These are phyloP conservation scores for Neofelis nebulosa DNA, from an alignment of 2,113 vertebrate species.

Conservation along the genomic window DNA sequence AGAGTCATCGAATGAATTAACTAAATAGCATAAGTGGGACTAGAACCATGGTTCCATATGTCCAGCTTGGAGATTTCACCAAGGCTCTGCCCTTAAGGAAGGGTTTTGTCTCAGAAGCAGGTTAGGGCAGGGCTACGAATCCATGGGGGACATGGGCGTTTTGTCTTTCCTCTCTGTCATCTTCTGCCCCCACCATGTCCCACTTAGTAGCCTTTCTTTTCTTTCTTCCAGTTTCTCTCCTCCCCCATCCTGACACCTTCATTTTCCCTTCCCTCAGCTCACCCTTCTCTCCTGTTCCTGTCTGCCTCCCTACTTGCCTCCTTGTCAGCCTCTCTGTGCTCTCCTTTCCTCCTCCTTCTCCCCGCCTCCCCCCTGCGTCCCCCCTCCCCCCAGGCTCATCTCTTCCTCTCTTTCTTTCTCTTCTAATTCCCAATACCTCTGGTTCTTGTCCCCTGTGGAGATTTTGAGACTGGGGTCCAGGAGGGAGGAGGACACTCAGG, in stretches of 20 bases:
- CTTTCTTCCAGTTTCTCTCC: not conserved
- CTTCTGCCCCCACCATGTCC: not conserved
- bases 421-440: not conserved
- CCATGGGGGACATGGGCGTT: not conserved
- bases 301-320: not conserved
- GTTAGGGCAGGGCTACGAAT: not conserved
- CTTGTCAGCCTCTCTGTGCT: conserved; percentile 19
- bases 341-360: not conserved
- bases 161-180: not conserved
- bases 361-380: not conserved
- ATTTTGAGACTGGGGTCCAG: not conserved
- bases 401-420: conserved; percentile 22
- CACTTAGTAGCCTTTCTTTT: not conserved
- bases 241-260: not conserved
- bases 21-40: not conserved
- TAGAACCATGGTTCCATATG: not conserved
- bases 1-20: not conserved
- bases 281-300: not conserved
- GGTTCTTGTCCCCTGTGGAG: not conserved
- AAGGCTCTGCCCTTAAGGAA: not conserved
- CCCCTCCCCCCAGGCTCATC: not conserved
- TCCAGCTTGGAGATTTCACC: not conserved
- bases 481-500: not conserved
- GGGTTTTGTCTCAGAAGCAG: not conserved
- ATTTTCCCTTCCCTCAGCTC: not conserved